These are phyloP conservation scores for Phalanger gymnotis DNA, from an alignment of 2,797 vertebrate genomes.

Conservation along the genomic window DNA sequence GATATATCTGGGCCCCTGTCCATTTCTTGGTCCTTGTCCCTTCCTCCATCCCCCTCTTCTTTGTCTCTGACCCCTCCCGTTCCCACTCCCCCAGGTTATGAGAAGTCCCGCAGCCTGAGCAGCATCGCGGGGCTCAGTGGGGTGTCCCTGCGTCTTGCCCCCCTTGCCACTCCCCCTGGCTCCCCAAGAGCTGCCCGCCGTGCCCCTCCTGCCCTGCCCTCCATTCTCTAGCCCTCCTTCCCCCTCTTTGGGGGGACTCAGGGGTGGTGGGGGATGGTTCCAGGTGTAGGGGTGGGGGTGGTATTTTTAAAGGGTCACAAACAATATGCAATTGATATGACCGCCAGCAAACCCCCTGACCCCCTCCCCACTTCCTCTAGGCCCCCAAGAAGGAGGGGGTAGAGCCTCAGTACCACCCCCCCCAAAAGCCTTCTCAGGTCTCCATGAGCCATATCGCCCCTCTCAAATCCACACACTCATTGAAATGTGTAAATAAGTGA, in stretches of 20 bases:
- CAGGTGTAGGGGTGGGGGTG: conserved; percentile 46
- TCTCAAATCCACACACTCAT: conserved; percentile 28
- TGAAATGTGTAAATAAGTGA: conserved; percentile 73
- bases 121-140: conserved; percentile 94
- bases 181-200: conserved; percentile 90
- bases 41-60: conserved; percentile 84
- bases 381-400: conserved; percentile 70
- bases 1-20: conserved; percentile 26
- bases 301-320: conserved; percentile 64
- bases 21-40: conserved; percentile 17
- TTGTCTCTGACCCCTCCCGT: conserved; percentile 47
- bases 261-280: conserved; percentile 71
- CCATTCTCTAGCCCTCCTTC: conserved; percentile 90
- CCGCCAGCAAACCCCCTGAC: conserved; percentile 76
- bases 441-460: conserved; percentile 79
- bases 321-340: conserved; percentile 76
- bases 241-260: conserved; percentile 69
- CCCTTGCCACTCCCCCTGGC: conserved; percentile 90
- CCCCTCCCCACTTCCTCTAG: conserved; percentile 51
- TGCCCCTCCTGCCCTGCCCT: conserved; percentile 92
- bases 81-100: conserved; percentile 85
- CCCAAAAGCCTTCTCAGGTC: conserved; percentile 81
- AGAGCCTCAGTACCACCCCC: conserved; percentile 49
- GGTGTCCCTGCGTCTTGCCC: conserved; percentile 91
- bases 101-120: conserved; percentile 95